Evolutionary conservation across 2,888 invertebrate species (phyloP).

Genomic region (Electrophaes corylata): DNA sequence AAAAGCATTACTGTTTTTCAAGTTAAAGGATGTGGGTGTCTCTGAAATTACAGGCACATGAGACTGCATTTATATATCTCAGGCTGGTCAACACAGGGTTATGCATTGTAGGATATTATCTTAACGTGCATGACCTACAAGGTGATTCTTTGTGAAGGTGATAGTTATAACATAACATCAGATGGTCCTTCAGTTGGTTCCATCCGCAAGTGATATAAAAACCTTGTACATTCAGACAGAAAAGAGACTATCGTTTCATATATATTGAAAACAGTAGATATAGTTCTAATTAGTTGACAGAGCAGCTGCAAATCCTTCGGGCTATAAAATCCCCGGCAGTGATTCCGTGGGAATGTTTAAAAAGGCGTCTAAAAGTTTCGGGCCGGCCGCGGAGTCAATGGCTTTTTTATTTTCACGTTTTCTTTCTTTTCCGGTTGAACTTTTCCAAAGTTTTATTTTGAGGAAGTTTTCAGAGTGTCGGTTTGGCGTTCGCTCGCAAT

Average conservation of each 20-base stretch:
- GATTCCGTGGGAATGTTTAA: conserved; percentile 73
- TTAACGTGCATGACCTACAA: too few relatives aligned
- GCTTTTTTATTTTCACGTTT: conserved; percentile 82
- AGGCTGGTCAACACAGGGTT: too few relatives aligned
- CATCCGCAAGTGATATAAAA: too few relatives aligned
- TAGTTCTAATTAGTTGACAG: conserved; percentile 68
- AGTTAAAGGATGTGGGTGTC: too few relatives aligned
- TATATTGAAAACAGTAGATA: conserved; percentile 7
- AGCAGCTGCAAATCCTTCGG: conserved; percentile 63
- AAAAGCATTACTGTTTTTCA: too few relatives aligned
- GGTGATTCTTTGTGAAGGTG: too few relatives aligned
- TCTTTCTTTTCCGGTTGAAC: conserved; percentile 81
- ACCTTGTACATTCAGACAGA: not conserved
- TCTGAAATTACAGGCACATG: too few relatives aligned
- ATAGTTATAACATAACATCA: too few relatives aligned
- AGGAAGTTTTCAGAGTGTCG: conserved; percentile 80
- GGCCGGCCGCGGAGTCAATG: conserved; percentile 79
- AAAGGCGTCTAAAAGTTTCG: conserved; percentile 76
- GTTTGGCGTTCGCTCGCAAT: conserved; percentile 79
- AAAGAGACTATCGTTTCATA: conserved; percentile 1
- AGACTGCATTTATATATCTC: too few relatives aligned
- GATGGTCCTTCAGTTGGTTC: too few relatives aligned
- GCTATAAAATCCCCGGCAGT: conserved; percentile 61
- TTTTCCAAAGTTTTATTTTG: conserved; percentile 80
- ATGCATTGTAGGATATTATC: too few relatives aligned